phyloP scores from a whole-genome alignment of 1,140 invertebrate genomes.

The Telenomus remus region DNA sequence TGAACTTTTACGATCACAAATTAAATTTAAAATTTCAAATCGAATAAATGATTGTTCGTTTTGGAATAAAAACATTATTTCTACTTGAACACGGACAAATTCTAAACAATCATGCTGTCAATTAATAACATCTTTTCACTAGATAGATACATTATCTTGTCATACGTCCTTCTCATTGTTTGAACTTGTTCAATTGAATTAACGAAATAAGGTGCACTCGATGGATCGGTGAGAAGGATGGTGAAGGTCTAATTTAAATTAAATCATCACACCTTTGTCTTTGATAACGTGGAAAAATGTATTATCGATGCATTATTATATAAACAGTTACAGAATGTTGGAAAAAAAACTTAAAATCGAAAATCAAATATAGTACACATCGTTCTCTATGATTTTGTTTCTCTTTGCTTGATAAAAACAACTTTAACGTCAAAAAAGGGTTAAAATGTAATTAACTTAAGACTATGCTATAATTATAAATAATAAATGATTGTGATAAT shows the following conservation, averaged over 20 bases:
- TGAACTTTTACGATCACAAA: neutral
- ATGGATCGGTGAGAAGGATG: conserved; percentile 59
- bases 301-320: conserved; percentile 62
- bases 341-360: conserved; percentile 28
- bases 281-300: conserved; percentile 67
- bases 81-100: neutral
- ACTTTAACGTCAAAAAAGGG: conserved; percentile 38
- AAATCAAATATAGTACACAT: conserved; percentile 60
- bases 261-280: conserved; percentile 64
- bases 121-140: neutral
- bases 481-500: conserved; percentile 33
- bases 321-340: conserved; percentile 62
- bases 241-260: conserved; percentile 66
- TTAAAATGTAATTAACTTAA: conserved; percentile 38
- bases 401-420: no score
- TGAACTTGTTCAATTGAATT: neutral
- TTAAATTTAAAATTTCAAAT: neutral
- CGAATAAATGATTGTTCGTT: neutral
- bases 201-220: conserved; percentile 52
- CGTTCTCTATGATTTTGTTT: conserved; percentile 64
- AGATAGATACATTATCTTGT: conserved; percentile 48
- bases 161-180: conserved; percentile 51
- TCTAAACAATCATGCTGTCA: neutral
- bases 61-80: neutral
- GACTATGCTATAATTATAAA: conserved; percentile 42